Evolutionary conservation across 1,140 invertebrate genomes (phyloP).

Genomic region (Calosoma granatense): DNA sequence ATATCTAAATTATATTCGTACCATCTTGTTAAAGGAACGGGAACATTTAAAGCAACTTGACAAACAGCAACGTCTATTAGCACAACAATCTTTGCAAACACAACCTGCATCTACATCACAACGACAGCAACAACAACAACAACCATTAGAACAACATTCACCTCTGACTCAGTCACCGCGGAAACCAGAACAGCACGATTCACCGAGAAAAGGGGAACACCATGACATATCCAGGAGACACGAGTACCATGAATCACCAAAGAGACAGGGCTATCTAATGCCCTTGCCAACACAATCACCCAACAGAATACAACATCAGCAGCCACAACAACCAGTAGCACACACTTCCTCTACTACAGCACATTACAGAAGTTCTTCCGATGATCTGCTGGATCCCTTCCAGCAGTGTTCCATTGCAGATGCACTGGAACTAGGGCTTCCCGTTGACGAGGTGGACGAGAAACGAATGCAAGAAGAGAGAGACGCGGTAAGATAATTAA

Average conservation of each 20-base stretch:
- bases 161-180: neutral
- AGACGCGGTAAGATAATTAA: slow-evolving; percentile 37
- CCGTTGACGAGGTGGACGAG: slow-evolving; percentile 44
- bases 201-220: neutral
- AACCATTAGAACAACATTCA: neutral
- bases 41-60: slow-evolving; percentile 3
- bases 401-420: slow-evolving; percentile 15
- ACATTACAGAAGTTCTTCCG: neutral
- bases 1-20: too few relatives aligned
- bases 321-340: slow-evolving; percentile 16
- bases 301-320: neutral
- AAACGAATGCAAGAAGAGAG: slow-evolving; percentile 49
- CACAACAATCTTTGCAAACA: neutral
- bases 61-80: neutral
- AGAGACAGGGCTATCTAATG: slow-evolving; percentile 28
- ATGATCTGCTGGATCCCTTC: neutral
- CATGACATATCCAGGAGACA: too few relatives aligned
- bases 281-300: slow-evolving; percentile 20
- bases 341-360: neutral
- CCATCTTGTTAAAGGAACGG: slow-evolving; percentile 6
- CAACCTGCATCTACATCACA: neutral
- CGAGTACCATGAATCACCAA: slow-evolving; percentile 15
- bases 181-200: neutral
- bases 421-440: slow-evolving; percentile 37
- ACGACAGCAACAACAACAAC: neutral